A percentile compares a stretch with the other conserved stretches of the same genome.
Evolutionary conservation across 2,888 invertebrate genomes (phyloP).

Genomic region (Synanthedon tipuliformis): DNA sequence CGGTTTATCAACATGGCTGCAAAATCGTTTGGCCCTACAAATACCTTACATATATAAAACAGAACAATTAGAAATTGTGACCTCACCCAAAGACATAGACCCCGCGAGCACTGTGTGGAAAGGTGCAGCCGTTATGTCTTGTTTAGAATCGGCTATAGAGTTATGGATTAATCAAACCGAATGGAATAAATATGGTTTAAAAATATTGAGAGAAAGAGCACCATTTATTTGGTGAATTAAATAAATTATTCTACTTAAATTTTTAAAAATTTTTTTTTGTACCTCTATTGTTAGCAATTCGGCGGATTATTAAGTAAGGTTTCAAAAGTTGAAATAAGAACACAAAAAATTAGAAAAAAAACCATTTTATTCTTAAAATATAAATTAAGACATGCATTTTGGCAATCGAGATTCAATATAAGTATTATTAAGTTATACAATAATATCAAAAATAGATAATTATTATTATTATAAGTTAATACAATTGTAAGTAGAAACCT

Average conservation of each 20-base stretch:
- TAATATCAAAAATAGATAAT: too few species aligned
- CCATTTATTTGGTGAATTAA: conserved; percentile 85
- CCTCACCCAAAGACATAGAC: conserved; percentile 92
- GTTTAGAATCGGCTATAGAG: conserved; percentile 92
- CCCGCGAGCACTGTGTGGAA: conserved; percentile 93
- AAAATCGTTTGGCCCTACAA: conserved; percentile 85
- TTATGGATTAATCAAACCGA: conserved; percentile 89
- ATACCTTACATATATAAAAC: conserved; percentile 83
- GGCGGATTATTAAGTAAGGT: too few species aligned
- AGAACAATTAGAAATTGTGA: conserved; percentile 89
- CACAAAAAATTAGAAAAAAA: too few species aligned
- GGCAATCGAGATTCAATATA: too few species aligned
- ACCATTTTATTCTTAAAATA: too few species aligned
- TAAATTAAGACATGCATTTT: too few species aligned
- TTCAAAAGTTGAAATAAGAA: too few species aligned
- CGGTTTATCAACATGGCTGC: conserved; percentile 86
- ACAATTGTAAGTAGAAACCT: too few species aligned
- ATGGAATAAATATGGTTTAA: conserved; percentile 88
- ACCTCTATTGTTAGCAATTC: too few species aligned
- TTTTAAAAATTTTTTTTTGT: not conserved
- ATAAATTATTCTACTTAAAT: conserved; percentile 1
- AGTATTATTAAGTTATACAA: too few species aligned
- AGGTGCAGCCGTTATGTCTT: conserved; percentile 93
- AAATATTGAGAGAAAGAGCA: conserved; percentile 88
- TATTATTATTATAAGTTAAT: too few species aligned